Base-by-base conservation (phyloP, 2,113 vertebrate genomes). In the Brienomyrus brachyistius region DNA sequence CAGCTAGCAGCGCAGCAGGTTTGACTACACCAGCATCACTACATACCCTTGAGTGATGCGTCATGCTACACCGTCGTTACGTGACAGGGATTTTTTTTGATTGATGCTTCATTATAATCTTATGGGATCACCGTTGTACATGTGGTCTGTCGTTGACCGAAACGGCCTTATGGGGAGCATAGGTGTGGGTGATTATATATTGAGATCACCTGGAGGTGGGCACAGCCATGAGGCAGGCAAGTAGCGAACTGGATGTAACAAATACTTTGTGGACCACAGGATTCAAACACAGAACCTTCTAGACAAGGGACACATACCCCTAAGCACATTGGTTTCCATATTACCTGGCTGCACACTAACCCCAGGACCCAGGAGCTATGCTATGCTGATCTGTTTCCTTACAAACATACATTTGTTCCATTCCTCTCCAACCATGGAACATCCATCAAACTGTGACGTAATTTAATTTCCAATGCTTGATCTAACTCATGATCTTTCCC, bases 391-490 rank as follows among this genome's bases (percentile, higher is more conserved):
- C 91, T 59, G 62, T 59, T 59, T 90, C 90, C 87, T 93, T 89
- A 91, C 91, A 88, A 51, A 40, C 74, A 80, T 43, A 80, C n/a
- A 70, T 31, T 27, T 40, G 13, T 8, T 3, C 74, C 31, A 43
- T 43, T 80, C 17, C 35, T 80, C 31, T 43, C 54, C 80, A 91
- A 93, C 91, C 90, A 88, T 91, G 89, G 91, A 91, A 88, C 91
- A 90, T 88, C 92, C 70, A 91, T 94, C 92, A 93, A 91, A 93
- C 88, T 62, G 40, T 92, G 92, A 91, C 91, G 82, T 89, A 74
- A 92, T 91, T 91, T 91, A 48, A 93, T 93, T 92, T 89, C 86
- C 89, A 83, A 82, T 27, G 59, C 56, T 84, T 88, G 90, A 92
- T 92, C 85, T 90, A 90, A 92, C 92, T 90, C 91, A 52, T 80